Conservation (phyloP, 2,797 vertebrate species). For the Nyctibius grandis region DNA sequence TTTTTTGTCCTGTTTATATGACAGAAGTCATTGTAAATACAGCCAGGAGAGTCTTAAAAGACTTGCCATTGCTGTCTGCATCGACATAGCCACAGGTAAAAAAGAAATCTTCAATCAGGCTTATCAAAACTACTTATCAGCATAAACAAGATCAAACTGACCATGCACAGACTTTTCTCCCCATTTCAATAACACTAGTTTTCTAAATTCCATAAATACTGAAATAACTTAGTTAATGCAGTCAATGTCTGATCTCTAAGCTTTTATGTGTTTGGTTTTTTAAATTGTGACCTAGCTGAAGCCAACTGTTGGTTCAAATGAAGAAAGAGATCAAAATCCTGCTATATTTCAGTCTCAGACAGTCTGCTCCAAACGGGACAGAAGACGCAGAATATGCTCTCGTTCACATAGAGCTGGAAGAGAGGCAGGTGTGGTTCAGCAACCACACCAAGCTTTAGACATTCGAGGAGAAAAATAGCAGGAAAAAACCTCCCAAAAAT, state of each 20-base stretch:
- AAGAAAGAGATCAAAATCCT: not conserved
- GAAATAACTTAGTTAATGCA: not conserved
- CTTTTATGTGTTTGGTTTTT: not conserved
- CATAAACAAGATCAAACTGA: not conserved
- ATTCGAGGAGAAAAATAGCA: not conserved
- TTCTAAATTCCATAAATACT: not conserved
- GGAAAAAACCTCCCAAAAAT: not conserved
- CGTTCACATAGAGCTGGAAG: accelerated
- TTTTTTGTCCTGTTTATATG: not conserved
- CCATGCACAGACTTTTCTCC: accelerated
- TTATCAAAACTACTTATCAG: not conserved
- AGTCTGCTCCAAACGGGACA: not conserved
- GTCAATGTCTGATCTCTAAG: not conserved
- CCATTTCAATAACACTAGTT: not conserved
- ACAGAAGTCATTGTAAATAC: not conserved
- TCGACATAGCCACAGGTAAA: not conserved
- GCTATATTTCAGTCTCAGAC: not conserved
- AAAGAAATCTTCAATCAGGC: not conserved
- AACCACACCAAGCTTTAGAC: not conserved
- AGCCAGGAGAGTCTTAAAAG: not conserved
- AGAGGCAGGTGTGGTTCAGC: not conserved
- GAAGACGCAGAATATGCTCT: not conserved
- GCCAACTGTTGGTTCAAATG: not conserved
- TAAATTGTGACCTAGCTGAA: not conserved
- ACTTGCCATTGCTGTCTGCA: not conserved